These are phyloP conservation scores for Pipistrellus pipistrellus DNA, from an alignment of 2,797 vertebrate genomes.

Conservation along the genomic window DNA sequence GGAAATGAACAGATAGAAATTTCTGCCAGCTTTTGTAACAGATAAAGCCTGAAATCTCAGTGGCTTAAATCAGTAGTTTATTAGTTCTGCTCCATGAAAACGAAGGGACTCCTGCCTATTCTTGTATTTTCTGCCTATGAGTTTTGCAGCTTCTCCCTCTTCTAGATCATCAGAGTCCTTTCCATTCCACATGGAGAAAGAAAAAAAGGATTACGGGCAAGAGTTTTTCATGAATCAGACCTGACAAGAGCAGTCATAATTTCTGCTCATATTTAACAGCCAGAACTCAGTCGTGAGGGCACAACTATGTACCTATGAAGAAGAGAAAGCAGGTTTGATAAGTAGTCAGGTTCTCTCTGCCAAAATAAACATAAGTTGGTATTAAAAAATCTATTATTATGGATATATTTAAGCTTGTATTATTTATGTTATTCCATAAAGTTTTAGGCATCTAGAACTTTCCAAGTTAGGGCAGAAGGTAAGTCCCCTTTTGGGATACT, in stretches of 20 bases:
- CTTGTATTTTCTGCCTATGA: not conserved
- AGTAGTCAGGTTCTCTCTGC: not conserved
- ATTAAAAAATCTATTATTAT: not conserved
- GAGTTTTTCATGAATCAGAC: not conserved
- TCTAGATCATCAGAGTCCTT: not conserved
- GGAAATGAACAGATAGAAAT: constrained; percentile 65
- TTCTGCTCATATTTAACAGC: not conserved
- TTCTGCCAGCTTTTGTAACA: constrained; percentile 45
- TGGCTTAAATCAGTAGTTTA: constrained; percentile 34
- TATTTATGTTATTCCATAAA: not conserved
- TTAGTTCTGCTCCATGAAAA: constrained; percentile 46
- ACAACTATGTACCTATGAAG: not conserved
- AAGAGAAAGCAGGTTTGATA: not conserved
- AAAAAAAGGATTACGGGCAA: not conserved
- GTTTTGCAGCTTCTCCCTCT: not conserved
- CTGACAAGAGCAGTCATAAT: not conserved
- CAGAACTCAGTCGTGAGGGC: not conserved
- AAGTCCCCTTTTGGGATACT: not conserved
- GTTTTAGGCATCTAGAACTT: not conserved
- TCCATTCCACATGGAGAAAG: not conserved
- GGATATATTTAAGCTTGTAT: not conserved
- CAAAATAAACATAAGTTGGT: not conserved
- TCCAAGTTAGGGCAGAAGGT: not conserved
- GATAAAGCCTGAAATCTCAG: constrained; percentile 47
- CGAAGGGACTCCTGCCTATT: not conserved